Evolutionary conservation across 2,888 invertebrate genomes (phyloP), one percentile per base, ranked within the genome.

Genomic region (Sminthurides aquaticus): DNA sequence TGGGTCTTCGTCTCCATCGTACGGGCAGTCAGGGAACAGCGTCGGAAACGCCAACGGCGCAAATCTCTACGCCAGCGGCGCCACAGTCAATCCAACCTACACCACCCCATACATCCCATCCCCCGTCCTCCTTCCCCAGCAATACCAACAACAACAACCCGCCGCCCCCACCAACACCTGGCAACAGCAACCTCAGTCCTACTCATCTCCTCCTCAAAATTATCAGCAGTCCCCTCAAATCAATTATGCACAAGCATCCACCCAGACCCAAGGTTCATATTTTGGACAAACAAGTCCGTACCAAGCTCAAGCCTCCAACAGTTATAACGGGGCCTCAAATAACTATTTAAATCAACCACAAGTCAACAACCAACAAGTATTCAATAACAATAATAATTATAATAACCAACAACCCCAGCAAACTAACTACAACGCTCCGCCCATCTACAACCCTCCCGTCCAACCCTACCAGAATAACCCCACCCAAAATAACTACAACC

Each of bases 301-400:
- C 62, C 52, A 34, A 26, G 65, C 34, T 56, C 56, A 43, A 55
- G 60, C 71, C 29, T 2, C 71, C 71, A 61, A 70, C 63, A 48
- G 71, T 72, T 48, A 66, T 74, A 57, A 68, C 69, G 69, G 71
- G 71, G 8, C 66, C 73, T 25, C 69, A 65, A 69, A 69, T 73
- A 57, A 70, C 34, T 56, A 69, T 71, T 29, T 71, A 67, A 69
- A 57, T n/a, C n/a, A n/a, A n/a, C n/a, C n/a, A n/a, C n/a, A n/a
- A n/a, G n/a, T n/a, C n/a, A n/a, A n/a, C n/a, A n/a, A n/a, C n/a
- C n/a, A n/a, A n/a, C n/a, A n/a, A n/a, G n/a, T n/a, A n/a, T n/a
- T n/a, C n/a, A n/a, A n/a, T n/a, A 68, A 57, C 22, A 54, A 48
- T n/a, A 24, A 5, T 26, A 43, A 43, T 18, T 11, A 43, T 18